A percentile compares a stretch with the other conserved stretches of the same genome.
phyloP scores from a whole-genome alignment of 2,888 invertebrate species.

The Parnassius glacialis region DNA sequence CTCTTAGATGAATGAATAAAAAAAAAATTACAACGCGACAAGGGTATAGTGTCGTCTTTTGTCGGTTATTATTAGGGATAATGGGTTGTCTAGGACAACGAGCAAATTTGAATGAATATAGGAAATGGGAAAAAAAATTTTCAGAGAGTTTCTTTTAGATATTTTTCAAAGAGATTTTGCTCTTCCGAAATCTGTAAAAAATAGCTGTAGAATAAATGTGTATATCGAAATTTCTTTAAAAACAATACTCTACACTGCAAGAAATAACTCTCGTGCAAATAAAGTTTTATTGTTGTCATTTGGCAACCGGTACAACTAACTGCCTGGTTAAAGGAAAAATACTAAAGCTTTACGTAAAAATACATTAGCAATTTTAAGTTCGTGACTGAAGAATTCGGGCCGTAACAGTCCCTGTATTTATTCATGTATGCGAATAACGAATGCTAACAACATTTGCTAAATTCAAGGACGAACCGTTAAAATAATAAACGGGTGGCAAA shows the following conservation, averaged over 20 bases:
- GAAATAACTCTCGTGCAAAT: neutral
- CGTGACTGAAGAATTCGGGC: conserved; percentile 59
- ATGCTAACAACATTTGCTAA: conserved; percentile 58
- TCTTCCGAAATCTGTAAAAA: no score
- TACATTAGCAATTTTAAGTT: conserved; percentile 43
- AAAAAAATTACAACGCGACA: no score
- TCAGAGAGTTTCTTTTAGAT: no score
- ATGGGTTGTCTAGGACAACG: no score
- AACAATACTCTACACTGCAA: neutral
- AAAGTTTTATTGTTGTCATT: conserved; percentile 5
- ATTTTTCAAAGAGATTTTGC: no score
- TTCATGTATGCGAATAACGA: conserved; percentile 45
- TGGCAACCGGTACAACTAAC: conserved; percentile 5
- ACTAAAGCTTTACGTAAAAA: conserved; percentile 27
- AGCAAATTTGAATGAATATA: no score
- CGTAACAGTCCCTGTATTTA: conserved; percentile 48
- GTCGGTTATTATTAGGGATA: no score
- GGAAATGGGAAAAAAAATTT: no score
- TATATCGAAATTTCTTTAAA: no score
- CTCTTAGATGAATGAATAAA: no score
- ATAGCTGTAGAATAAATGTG: no score
- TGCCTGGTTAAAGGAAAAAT: conserved; percentile 7
- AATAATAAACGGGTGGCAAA: conserved; percentile 34
- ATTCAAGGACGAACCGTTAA: conserved; percentile 54
- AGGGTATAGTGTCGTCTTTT: no score